Conservation (phyloP, 1,140 invertebrate genomes). For the Thalassaphorura encarpata region DNA sequence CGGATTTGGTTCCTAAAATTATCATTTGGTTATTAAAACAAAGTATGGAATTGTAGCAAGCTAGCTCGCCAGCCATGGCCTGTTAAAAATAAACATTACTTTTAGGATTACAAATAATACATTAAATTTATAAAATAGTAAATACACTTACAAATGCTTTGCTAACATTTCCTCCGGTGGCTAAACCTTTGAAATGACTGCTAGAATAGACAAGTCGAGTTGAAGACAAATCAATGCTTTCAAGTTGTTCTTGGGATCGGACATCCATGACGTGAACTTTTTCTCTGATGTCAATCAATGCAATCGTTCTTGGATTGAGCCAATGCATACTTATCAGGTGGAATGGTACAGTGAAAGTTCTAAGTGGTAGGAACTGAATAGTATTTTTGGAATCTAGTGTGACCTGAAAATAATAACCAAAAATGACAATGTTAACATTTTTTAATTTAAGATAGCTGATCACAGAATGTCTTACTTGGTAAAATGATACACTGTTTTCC, state of each 20-base stretch:
- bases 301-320: slow-evolving; percentile 77
- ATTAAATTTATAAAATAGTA: slow-evolving; percentile 1
- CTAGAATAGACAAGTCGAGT: slow-evolving; percentile 82
- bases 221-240: slow-evolving; percentile 66
- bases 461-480: slow-evolving; percentile 49
- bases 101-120: too few species aligned
- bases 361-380: slow-evolving; percentile 53
- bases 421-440: not conserved
- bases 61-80: slow-evolving; percentile 71
- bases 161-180: slow-evolving; percentile 68
- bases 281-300: slow-evolving; percentile 73
- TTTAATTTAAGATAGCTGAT: not conserved
- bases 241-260: slow-evolving; percentile 70
- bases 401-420: slow-evolving; percentile 23
- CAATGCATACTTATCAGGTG: slow-evolving; percentile 66
- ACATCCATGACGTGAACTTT: slow-evolving; percentile 81
- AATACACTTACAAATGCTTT: slow-evolving; percentile 48
- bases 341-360: slow-evolving; percentile 56
- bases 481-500: slow-evolving; percentile 68
- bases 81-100: slow-evolving; percentile 35
- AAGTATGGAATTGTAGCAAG: slow-evolving; percentile 82
- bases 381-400: slow-evolving; percentile 37
- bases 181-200: slow-evolving; percentile 79
- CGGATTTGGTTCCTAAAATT: slow-evolving; percentile 67
- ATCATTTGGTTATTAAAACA: slow-evolving; percentile 70